Percentiles rank a stretch among this genome's conserved stretches.
phyloP scores from a whole-genome alignment of 2,113 vertebrate genomes.

The Megalops atlanticus region DNA sequence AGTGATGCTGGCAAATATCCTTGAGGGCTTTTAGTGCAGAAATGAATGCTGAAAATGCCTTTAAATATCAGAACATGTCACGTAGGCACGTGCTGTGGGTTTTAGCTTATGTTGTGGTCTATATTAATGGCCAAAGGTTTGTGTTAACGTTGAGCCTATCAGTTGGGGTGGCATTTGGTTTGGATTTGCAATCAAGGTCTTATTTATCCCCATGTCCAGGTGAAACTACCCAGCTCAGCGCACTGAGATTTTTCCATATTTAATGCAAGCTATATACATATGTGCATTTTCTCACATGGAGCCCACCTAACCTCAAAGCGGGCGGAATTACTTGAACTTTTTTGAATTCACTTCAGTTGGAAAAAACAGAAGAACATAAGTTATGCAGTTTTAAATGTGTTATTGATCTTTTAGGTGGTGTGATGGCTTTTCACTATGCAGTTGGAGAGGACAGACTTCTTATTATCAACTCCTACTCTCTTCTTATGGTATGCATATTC shows the following conservation, averaged over 20 bases:
- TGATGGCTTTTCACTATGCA: not conserved
- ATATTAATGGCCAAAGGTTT: not conserved
- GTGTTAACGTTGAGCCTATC: constrained; percentile 13
- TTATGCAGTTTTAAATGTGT: not conserved
- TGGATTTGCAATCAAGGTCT: constrained; percentile 4
- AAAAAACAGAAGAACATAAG: not conserved
- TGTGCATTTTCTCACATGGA: not conserved
- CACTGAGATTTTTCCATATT: constrained; percentile 13
- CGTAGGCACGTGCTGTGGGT: constrained; percentile 3
- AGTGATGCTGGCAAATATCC: constrained; percentile 36
- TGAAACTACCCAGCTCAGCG: not conserved
- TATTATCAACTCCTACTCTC: not conserved
- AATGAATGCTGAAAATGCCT: constrained; percentile 27
- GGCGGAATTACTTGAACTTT: not conserved
- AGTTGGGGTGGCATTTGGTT: constrained; percentile 16
- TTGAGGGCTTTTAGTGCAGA: constrained; percentile 34
- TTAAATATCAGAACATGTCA: constrained; percentile 18
- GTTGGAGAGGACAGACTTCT: not conserved
- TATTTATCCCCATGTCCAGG: not conserved
- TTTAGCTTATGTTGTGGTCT: not conserved
- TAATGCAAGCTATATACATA: not conserved
- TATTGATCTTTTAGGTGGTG: not conserved
- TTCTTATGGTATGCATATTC: not conserved
- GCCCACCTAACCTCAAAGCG: not conserved
- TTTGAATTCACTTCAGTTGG: not conserved